Base-by-base conservation (phyloP, 92 coral and sea anemone genomes). In the Phenganax subtilis region DNA sequence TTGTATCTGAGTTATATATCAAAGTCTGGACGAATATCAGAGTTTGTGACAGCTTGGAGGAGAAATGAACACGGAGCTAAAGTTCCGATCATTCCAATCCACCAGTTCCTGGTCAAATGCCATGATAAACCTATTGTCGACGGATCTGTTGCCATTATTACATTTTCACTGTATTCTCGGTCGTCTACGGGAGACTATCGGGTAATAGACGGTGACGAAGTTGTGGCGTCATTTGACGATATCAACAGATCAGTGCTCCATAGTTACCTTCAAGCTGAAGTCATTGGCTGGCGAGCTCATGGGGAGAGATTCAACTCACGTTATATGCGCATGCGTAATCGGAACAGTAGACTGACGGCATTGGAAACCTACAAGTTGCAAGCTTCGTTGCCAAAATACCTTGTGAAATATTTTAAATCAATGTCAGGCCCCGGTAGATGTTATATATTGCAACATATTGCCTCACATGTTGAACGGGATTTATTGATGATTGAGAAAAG, bases 361-460 rank as follows among this genome's bases (percentile, higher is more conserved):
- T 30, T 65, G 31, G 88, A 92, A 27, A 76, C 85, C 64, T 53
- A 15, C 1, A 75, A 84, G 57, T 85, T 87, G 58, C 73, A 65
- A 31, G 54, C 57, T 3, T 81, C 86, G 29, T 94, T 94, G 55
- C 98, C 98, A 51, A 52, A 8, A n/a, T 64, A 89, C 54, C 87
- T 94, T 6, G 60, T 82, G 31, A 68, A 71, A 10, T 94, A 88
- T 75, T 91, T 87, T 80, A 92, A 83, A 59, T 80, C 85, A 5
- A 73, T 94, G 15, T 82, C 76, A 12, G 60, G 83, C 53, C 63
- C 44, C 31, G 89, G 85, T 7, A 80, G 89, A 17, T 94, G 98
- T 71, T 82, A 90, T 30, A 79, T 94, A 7, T 87, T 94, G 72
- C 86, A 57, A 12, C 88, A 87, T n/a, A 90, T 92, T 53, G 85